Evolutionary conservation across 1,140 invertebrate genomes (phyloP), one percentile per base, ranked within the genome.

Genomic region (Lucilia sericata): DNA sequence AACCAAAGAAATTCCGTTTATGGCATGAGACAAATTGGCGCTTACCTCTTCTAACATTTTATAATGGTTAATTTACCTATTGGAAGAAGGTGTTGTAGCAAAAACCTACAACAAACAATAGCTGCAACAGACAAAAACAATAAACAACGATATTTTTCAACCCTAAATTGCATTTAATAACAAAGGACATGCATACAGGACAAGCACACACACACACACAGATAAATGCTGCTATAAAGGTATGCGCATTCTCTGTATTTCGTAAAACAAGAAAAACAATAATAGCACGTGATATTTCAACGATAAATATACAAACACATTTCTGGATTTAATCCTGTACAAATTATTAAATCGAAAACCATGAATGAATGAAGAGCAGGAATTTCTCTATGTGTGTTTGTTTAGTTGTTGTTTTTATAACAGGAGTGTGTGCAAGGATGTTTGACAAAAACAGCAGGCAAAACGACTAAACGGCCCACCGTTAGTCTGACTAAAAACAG

Each of bases 281-380:
- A 60, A 70, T 70, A 70, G 65, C 65, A 70, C 65, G 65, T 70
- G 65, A 70, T 70, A 70, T 70, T 70, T 70, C 5, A 60, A 60
- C 9, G n/a, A 60, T 70, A 19, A 25, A 70, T 60, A 70, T 19
- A 21, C n/a, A 21, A 70, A n/a, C 55, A 60, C 14, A 17, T 60
- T 60, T 60, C n/a, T 7, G 14, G 42, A 42, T 42, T 42, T 8
- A 17, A 55, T 55, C 51, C 51, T 55, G 51, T 5, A 55, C 51
- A 55, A 55, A 55, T 55, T 7, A 55, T 14, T 12, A 55, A 55
- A 55, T n/a, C 12, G 51, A 55, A 55, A 55, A 55, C 13, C 51
- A 55, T 55, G 51, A 55, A 55, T 55, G 51, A 55, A 55, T 55
- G 5, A 2, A 55, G 51, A 55, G 13, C 12, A 10, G 51, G 17